phyloP scores from a whole-genome alignment of 2,113 vertebrate genomes.

The Parus major region DNA sequence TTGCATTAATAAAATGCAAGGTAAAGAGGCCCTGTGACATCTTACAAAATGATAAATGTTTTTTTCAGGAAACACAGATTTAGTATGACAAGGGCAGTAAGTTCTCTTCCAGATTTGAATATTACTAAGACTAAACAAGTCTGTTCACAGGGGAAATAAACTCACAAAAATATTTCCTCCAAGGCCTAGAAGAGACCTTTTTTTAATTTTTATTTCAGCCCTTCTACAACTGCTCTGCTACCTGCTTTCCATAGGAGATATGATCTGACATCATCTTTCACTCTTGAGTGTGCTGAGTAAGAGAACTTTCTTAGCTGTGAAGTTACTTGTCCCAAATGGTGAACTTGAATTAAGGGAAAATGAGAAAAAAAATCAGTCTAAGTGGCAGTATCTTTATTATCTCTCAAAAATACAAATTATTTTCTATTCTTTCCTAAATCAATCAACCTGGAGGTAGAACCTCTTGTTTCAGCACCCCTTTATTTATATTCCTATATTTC shows the following conservation, averaged over 20 bases:
- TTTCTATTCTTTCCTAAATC: neutral
- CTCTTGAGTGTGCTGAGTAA: neutral
- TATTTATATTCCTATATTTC: neutral
- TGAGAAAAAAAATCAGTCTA: neutral
- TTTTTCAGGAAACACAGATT: neutral
- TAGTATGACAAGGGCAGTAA: neutral
- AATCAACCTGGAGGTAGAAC: neutral
- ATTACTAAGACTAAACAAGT: neutral
- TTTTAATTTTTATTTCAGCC: neutral
- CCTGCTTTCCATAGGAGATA: neutral
- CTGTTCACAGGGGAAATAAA: neutral
- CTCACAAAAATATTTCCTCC: neutral
- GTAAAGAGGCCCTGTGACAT: neutral
- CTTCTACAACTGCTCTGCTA: neutral
- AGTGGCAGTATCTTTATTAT: neutral
- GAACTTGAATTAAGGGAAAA: neutral
- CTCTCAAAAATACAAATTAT: neutral
- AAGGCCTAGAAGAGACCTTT: neutral
- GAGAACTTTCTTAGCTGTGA: neutral
- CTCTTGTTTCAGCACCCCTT: neutral
- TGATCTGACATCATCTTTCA: neutral
- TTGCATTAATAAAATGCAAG: neutral
- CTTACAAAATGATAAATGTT: accelerated
- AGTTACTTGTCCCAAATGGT: neutral
- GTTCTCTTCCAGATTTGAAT: neutral